Conservation (phyloP, 2,113 vertebrate genomes). For the Circaetus gallicus region DNA sequence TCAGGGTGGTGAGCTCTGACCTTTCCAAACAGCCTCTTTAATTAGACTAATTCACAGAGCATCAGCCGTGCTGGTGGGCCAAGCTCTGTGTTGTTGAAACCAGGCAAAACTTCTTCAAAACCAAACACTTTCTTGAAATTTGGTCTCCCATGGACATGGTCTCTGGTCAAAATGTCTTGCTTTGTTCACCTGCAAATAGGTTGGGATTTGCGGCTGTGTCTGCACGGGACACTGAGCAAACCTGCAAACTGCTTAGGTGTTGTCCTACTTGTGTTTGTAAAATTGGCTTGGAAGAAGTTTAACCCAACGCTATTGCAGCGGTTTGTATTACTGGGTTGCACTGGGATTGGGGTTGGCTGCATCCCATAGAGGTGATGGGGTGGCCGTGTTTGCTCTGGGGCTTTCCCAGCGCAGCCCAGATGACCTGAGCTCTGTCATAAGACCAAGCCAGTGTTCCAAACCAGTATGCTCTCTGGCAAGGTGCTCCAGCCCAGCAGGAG, state of each 20-base stretch:
- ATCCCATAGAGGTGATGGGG: neutral
- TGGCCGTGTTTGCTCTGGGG: neutral
- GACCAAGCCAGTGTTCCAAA: neutral
- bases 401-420: neutral
- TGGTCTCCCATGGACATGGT: neutral
- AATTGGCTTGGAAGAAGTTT: neutral
- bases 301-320: rapidly evolving
- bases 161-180: neutral
- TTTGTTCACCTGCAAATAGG: neutral
- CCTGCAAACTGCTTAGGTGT: neutral
- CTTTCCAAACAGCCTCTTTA: neutral
- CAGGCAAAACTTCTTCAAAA: neutral
- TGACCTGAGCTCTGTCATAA: neutral
- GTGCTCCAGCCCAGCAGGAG: neutral
- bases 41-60: neutral
- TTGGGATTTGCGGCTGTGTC: neutral
- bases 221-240: neutral
- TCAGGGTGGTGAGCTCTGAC: neutral
- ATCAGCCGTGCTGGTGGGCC: rapidly evolving
- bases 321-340: rapidly evolving
- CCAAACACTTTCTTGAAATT: neutral
- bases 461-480: neutral
- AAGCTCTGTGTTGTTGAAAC: neutral
- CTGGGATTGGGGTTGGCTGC: neutral
- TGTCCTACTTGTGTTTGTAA: neutral